Percentiles rank a stretch among this genome's conserved stretches.
phyloP scores from a whole-genome alignment of 2,113 vertebrate genomes.

The Callipepla californica region DNA sequence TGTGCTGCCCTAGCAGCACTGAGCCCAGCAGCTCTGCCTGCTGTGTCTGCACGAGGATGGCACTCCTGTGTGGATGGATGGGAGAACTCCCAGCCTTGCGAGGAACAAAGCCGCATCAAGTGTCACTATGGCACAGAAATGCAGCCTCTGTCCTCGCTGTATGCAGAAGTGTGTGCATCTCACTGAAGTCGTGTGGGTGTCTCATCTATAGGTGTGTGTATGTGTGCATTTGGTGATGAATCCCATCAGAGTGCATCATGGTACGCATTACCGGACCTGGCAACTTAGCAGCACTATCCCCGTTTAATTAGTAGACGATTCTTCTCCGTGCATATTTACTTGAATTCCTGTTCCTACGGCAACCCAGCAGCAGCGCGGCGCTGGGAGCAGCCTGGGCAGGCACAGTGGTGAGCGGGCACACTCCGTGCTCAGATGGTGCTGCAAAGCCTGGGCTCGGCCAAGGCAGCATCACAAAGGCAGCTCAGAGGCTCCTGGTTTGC shows the following conservation, averaged over 20 bases:
- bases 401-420: conserved; percentile 89
- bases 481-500: conserved; percentile 75
- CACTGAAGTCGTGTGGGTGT: background rate
- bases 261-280: conserved; percentile 64
- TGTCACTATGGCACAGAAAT: conserved; percentile 53
- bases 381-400: conserved; percentile 75
- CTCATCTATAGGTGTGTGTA: background rate
- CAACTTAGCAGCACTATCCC: conserved; percentile 79
- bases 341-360: conserved; percentile 89
- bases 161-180: background rate
- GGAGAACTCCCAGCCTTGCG: conserved; percentile 54
- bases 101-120: conserved; percentile 26
- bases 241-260: conserved; percentile 48
- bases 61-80: background rate
- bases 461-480: conserved; percentile 78
- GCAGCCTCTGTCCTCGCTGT: background rate
- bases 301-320: conserved; percentile 91
- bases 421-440: conserved; percentile 78
- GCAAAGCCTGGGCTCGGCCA: conserved; percentile 63
- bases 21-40: conserved; percentile 44
- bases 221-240: conserved; percentile 42
- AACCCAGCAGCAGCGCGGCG: conserved; percentile 85
- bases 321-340: conserved; percentile 91
- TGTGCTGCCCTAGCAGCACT: conserved; percentile 32
- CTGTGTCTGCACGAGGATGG: conserved; percentile 45